Conservation (phyloP, 37 sponge, comb jelly and placozoan genomes). For the Spongia lamella region DNA sequence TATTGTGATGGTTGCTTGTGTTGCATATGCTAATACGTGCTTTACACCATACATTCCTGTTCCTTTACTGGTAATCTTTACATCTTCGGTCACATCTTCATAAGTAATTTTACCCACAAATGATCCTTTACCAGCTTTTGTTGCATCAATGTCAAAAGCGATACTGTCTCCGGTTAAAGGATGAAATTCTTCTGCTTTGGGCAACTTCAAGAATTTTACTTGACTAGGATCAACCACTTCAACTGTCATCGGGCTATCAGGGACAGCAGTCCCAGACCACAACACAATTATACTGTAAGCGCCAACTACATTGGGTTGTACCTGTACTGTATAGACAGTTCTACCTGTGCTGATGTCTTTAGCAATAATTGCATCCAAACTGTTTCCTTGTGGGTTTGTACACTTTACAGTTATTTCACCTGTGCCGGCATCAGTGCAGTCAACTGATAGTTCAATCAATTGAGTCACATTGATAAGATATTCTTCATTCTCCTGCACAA, state of each 20-base stretch:
- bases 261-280: constrained; percentile 43
- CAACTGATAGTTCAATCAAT: constrained; percentile 58
- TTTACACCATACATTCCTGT: too few relatives aligned
- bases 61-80: too few relatives aligned
- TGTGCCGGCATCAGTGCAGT: constrained; percentile 68
- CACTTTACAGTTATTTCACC: constrained; percentile 49
- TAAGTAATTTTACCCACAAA: too few relatives aligned
- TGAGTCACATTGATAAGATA: constrained; percentile 5
- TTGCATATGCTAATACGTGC: too few relatives aligned
- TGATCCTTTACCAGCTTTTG: constrained; percentile 32
- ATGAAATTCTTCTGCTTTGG: constrained; percentile 43
- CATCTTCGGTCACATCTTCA: too few relatives aligned
- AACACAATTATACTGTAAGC: constrained; percentile 41
- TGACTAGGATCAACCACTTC: constrained; percentile 59
- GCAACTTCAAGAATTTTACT: too few relatives aligned
- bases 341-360: constrained; percentile 33
- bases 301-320: constrained; percentile 59
- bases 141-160: constrained; percentile 31
- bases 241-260: constrained; percentile 66
- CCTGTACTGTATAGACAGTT: constrained; percentile 36
- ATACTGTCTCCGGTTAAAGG: background rate
- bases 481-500: constrained; percentile 20
- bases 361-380: constrained; percentile 24
- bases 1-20: too few relatives aligned
- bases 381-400: constrained; percentile 49